phyloP scores from a whole-genome alignment of 2,113 vertebrate genomes.

The Nerophis lumbriciformis region DNA sequence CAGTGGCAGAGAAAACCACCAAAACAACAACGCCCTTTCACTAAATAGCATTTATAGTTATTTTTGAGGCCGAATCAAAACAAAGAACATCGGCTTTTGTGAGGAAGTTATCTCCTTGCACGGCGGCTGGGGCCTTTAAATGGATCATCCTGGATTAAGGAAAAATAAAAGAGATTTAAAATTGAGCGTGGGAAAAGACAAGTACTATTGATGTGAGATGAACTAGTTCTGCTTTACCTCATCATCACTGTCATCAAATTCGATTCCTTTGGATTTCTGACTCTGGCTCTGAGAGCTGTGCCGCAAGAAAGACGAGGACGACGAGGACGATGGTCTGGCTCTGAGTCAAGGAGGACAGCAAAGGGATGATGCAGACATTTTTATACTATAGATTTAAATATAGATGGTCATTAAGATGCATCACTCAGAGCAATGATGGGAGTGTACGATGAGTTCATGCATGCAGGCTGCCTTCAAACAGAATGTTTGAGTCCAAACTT shows the following conservation, averaged over 20 bases:
- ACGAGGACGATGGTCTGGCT: neutral
- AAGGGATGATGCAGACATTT: neutral
- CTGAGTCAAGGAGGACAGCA: constrained; percentile 11
- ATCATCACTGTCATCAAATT: constrained; percentile 74
- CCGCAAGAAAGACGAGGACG: constrained; percentile 54
- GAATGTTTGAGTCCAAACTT: too few relatives aligned
- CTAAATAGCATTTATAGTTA: neutral
- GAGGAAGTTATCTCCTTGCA: constrained; percentile 33
- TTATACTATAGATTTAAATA: neutral
- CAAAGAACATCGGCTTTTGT: constrained; percentile 3
- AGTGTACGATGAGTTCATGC: too few relatives aligned
- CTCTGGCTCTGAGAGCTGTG: constrained; percentile 78
- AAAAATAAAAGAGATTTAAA: neutral
- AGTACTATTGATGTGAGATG: neutral
- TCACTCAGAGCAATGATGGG: neutral
- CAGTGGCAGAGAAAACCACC: neutral
- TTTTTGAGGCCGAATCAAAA: neutral
- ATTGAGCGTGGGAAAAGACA: neutral
- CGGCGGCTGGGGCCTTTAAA: constrained; percentile 70
- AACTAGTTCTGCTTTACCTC: constrained; percentile 68
- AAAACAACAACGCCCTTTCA: neutral
- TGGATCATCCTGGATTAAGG: constrained; percentile 76
- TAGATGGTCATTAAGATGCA: neutral
- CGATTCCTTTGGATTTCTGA: constrained; percentile 72
- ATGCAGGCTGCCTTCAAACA: too few relatives aligned